Conservation (phyloP, 2,113 vertebrate species). For the Microtus richardsoni region DNA sequence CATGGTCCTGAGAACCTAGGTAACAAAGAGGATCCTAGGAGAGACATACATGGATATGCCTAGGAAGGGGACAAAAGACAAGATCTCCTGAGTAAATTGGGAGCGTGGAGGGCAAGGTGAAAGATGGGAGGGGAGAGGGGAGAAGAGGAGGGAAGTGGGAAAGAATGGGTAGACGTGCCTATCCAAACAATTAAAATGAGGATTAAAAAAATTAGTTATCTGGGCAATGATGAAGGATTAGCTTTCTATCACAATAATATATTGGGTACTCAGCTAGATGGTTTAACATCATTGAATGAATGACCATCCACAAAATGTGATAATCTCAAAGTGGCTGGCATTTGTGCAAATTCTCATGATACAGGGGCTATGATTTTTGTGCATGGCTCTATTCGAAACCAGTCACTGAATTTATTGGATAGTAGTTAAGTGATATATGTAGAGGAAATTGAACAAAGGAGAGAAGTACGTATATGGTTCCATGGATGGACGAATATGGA, state of each 20-base stretch:
- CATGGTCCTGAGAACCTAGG: too few relatives aligned
- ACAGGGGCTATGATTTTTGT: background rate
- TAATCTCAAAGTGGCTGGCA: background rate
- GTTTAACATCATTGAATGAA: background rate
- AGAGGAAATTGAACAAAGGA: background rate
- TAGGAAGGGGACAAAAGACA: too few relatives aligned
- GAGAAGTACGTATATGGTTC: background rate
- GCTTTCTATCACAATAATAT: background rate
- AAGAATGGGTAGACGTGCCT: too few relatives aligned
- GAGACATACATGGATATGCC: too few relatives aligned
- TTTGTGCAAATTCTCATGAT: background rate
- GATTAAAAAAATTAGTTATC: conserved; percentile 16
- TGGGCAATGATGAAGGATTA: background rate
- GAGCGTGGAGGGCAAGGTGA: too few relatives aligned
- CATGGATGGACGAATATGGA: background rate
- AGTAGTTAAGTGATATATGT: background rate
- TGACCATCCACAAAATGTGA: background rate
- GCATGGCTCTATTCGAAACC: background rate
- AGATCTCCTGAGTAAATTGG: too few relatives aligned
- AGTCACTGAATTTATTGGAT: background rate
- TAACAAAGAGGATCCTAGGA: too few relatives aligned
- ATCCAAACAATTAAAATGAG: too few relatives aligned
- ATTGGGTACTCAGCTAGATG: background rate
- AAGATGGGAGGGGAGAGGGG: too few relatives aligned
- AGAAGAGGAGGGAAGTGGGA: too few relatives aligned